phyloP scores from a whole-genome alignment of 2,113 vertebrate genomes.

The Salvelinus fontinalis region DNA sequence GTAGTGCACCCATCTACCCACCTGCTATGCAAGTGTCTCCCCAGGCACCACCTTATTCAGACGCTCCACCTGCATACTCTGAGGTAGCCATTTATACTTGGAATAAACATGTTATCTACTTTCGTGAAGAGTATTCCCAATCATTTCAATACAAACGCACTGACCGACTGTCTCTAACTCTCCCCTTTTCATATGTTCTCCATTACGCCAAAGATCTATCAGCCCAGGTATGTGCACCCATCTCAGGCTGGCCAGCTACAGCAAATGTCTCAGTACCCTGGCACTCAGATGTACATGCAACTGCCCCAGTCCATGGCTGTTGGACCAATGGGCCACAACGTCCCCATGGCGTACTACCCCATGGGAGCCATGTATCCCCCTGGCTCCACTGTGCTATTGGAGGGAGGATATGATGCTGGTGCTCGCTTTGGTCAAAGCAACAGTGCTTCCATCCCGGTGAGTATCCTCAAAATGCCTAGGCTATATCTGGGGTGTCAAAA shows the following conservation, averaged over 20 bases:
- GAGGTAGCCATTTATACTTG: constrained; percentile 72
- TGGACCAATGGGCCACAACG: constrained; percentile 82
- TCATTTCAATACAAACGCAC: neutral
- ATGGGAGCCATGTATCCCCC: constrained; percentile 86
- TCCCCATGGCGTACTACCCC: constrained; percentile 92
- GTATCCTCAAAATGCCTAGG: constrained; percentile 53
- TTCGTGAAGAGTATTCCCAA: neutral
- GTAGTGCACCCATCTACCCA: constrained; percentile 84
- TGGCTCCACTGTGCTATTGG: constrained; percentile 88
- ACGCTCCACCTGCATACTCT: constrained; percentile 90
- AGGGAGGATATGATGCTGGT: constrained; percentile 86
- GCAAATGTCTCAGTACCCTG: constrained; percentile 86
- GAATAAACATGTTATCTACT: neutral
- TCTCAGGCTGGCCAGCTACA: constrained; percentile 83
- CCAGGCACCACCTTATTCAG: constrained; percentile 89
- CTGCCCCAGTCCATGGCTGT: constrained; percentile 83
- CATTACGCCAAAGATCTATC: constrained; percentile 82
- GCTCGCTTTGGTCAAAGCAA: constrained; percentile 86
- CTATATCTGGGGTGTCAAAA: neutral
- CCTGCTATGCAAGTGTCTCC: constrained; percentile 84
- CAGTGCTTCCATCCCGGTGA: constrained; percentile 85
- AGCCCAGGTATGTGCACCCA: constrained; percentile 90
- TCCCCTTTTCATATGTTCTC: neutral
- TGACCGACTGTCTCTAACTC: neutral
- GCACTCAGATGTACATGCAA: constrained; percentile 87